phyloP scores from a whole-genome alignment of 2,888 invertebrate species.

The Athripsodes cinereus region DNA sequence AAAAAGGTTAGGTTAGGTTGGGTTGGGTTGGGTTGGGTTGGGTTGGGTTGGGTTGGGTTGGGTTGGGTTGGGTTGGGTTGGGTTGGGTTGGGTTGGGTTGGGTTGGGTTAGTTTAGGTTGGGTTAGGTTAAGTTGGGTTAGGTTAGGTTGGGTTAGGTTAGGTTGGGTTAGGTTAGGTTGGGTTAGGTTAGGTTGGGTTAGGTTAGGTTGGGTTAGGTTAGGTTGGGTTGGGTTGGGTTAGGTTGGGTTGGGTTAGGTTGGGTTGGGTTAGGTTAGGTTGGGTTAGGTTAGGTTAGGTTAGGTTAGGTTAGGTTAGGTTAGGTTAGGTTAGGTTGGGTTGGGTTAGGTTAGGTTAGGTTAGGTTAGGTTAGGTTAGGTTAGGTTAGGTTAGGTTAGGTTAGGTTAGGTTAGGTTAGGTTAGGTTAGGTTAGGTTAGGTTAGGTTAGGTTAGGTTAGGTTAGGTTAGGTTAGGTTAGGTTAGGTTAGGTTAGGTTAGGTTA shows the following conservation, averaged over 20 bases:
- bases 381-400: conserved; percentile 10
- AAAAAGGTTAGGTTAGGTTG: conserved; percentile 2
- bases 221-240: conserved; percentile 10
- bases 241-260: background rate
- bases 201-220: conserved; percentile 12
- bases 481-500: conserved; percentile 8
- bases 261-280: background rate
- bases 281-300: background rate
- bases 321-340: background rate
- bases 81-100: conserved; percentile 7
- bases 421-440: too few relatives aligned
- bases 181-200: conserved; percentile 12
- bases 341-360: conserved; percentile 4
- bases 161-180: conserved; percentile 13
- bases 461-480: background rate
- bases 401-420: too few relatives aligned
- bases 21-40: conserved; percentile 5
- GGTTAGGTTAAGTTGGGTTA: conserved; percentile 8
- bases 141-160: conserved; percentile 10
- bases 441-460: background rate
- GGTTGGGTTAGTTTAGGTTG: conserved; percentile 8
- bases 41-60: conserved; percentile 5
- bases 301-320: background rate
- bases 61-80: conserved; percentile 5
- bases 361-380: conserved; percentile 14